Evolutionary conservation across 1,140 invertebrate genomes (phyloP).

Genomic region (Ericerus pela): DNA sequence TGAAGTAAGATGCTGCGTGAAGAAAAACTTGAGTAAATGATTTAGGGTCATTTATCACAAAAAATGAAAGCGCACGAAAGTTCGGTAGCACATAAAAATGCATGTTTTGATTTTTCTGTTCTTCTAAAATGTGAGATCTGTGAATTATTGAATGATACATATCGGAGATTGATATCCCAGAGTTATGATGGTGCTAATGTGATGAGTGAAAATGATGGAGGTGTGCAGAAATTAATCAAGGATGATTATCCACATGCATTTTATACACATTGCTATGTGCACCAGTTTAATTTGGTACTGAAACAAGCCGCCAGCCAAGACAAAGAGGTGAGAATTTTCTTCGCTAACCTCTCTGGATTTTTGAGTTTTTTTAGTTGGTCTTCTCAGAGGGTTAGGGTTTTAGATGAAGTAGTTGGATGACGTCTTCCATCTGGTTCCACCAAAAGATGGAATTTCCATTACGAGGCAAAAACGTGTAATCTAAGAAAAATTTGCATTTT

Average conservation of each 20-base stretch:
- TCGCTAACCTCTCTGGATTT: conserved; percentile 15
- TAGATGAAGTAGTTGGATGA: conserved; percentile 6
- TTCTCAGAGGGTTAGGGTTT: conserved; percentile 3
- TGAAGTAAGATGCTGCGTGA: conserved; percentile 3
- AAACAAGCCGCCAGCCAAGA: conserved; percentile 1
- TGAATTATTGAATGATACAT: conserved; percentile 16
- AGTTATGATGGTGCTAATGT: background rate
- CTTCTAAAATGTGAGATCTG: background rate
- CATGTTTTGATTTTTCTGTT: background rate
- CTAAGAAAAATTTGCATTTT: no score
- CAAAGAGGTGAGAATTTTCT: conserved; percentile 14
- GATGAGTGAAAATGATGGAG: conserved; percentile 21
- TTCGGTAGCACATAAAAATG: background rate
- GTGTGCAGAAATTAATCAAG: conserved; percentile 24
- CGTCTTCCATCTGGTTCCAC: background rate
- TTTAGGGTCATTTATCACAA: background rate
- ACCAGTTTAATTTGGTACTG: conserved; percentile 17
- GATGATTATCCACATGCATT: conserved; percentile 24
- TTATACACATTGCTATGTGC: conserved; percentile 22
- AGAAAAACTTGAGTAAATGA: background rate
- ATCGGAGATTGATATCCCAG: conserved; percentile 4
- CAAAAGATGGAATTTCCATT: conserved; percentile 15
- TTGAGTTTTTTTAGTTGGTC: conserved; percentile 16
- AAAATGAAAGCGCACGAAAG: conserved; percentile 9
- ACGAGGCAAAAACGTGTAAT: no score